These are phyloP conservation scores for Orbicella faveolata DNA, from an alignment of 64 coral and sea anemone genomes.

Conservation along the genomic window DNA sequence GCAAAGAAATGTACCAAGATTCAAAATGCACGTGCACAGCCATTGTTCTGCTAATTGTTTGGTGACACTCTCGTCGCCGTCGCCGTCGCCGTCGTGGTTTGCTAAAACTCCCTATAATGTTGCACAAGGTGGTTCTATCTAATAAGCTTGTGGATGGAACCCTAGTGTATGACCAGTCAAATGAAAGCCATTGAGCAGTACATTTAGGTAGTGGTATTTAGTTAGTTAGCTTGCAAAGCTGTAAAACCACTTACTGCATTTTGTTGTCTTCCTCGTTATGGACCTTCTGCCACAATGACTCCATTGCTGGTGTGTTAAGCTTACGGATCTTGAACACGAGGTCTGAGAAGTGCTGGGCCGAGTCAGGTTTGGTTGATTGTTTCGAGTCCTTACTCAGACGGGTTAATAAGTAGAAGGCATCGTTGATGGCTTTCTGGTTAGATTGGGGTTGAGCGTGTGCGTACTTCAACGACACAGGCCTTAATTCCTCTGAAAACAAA, in stretches of 20 bases:
- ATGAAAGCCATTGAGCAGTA: neutral
- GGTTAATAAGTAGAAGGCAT: slow-evolving; percentile 32
- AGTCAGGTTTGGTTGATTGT: slow-evolving; percentile 73
- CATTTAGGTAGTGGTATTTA: neutral
- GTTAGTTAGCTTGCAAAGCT: neutral
- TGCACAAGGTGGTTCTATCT: too few species aligned
- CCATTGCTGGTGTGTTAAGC: slow-evolving; percentile 30
- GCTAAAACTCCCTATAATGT: too few species aligned
- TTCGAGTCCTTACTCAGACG: slow-evolving; percentile 61
- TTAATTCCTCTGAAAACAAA: neutral
- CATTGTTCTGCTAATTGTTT: too few species aligned
- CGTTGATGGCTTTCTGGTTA: neutral
- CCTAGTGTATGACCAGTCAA: neutral
- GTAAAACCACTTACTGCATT: slow-evolving; percentile 79
- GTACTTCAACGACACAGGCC: slow-evolving; percentile 32
- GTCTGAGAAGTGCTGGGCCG: slow-evolving; percentile 80
- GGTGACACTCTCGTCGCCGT: too few species aligned
- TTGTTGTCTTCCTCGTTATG: slow-evolving; percentile 65
- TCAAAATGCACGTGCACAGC: too few species aligned
- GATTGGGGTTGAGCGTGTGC: slow-evolving; percentile 34
- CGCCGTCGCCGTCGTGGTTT: too few species aligned
- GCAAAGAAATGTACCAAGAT: too few species aligned
- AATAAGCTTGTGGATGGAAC: too few species aligned
- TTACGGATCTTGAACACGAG: slow-evolving; percentile 73
- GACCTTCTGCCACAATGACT: slow-evolving; percentile 58